Percentiles rank a stretch among this genome's conserved stretches.
Evolutionary conservation across 2,888 invertebrate species (phyloP).

Genomic region (Phlogophora meticulosa): DNA sequence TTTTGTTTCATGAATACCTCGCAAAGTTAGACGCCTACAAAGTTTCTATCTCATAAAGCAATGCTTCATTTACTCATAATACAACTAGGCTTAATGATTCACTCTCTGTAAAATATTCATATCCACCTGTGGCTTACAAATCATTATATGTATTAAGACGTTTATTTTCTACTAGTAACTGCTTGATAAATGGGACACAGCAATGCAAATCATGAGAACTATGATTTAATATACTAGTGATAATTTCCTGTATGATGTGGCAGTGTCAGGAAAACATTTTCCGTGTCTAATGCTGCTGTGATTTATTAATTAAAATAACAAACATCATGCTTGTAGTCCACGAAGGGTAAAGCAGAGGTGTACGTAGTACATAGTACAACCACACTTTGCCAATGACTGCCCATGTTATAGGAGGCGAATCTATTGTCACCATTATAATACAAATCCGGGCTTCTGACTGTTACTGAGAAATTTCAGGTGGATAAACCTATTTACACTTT

Average conservation of each 20-base stretch:
- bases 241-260: slow-evolving; percentile 35
- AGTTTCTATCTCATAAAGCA: slow-evolving; percentile 79
- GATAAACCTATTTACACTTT: too few relatives aligned
- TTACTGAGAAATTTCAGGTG: too few relatives aligned
- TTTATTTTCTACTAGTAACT: slow-evolving; percentile 40
- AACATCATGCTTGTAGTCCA: too few relatives aligned
- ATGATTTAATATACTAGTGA: slow-evolving; percentile 46
- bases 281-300: slow-evolving; percentile 11
- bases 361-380: too few relatives aligned
- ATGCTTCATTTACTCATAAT: slow-evolving; percentile 69
- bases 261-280: slow-evolving; percentile 30
- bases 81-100: slow-evolving; percentile 60
- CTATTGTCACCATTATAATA: too few relatives aligned
- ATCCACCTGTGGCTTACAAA: slow-evolving; percentile 65
- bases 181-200: slow-evolving; percentile 43
- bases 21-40: slow-evolving; percentile 71
- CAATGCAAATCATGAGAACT: slow-evolving; percentile 37
- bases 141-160: slow-evolving; percentile 36
- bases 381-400: too few relatives aligned
- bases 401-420: too few relatives aligned
- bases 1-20: slow-evolving; percentile 70
- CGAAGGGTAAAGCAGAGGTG: too few relatives aligned
- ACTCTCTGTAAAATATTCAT: slow-evolving; percentile 55
- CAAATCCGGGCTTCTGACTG: too few relatives aligned
- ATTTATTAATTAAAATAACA: too few relatives aligned